Evolutionary conservation across 2,888 invertebrate species (phyloP).

Genomic region (Cataglyphis altisquamis): DNA sequence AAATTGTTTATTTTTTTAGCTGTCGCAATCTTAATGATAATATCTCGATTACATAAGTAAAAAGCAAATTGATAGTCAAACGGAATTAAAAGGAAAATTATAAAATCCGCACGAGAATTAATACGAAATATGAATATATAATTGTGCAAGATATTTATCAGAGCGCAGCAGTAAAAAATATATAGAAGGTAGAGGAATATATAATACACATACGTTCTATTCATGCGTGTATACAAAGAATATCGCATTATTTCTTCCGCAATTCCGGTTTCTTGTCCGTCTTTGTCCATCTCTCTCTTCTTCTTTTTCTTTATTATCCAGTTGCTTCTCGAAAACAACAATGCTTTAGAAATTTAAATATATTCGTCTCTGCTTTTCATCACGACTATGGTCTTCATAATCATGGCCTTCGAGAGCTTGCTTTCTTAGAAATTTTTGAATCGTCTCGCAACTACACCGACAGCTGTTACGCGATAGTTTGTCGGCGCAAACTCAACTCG

Average conservation of each 20-base stretch:
- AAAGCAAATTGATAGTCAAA: background rate
- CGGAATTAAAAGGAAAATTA: background rate
- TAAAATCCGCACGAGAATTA: background rate
- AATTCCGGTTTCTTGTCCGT: conserved; percentile 18
- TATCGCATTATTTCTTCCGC: conserved; percentile 54
- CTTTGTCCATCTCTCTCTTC: conserved; percentile 24
- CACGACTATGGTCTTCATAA: conserved; percentile 61
- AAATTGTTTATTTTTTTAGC: background rate
- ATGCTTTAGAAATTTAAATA: conserved; percentile 66
- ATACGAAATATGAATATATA: background rate
- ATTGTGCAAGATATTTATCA: background rate
- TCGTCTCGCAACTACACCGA: conserved; percentile 27
- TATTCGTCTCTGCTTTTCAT: conserved; percentile 51
- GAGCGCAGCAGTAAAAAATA: background rate
- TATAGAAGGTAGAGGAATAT: background rate
- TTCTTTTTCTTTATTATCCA: conserved; percentile 27
- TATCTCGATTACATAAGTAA: background rate
- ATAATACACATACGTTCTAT: background rate
- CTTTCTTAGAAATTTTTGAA: conserved; percentile 66
- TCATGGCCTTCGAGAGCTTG: conserved; percentile 31
- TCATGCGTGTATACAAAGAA: conserved; percentile 44
- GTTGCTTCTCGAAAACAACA: conserved; percentile 27
- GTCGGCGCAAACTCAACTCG: conserved; percentile 4
- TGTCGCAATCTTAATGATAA: background rate
- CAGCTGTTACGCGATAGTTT: background rate